Evolutionary conservation across 2,113 vertebrate genomes (phyloP), one percentile per base, ranked within the genome.

Genomic region (Pteruthius melanotis): DNA sequence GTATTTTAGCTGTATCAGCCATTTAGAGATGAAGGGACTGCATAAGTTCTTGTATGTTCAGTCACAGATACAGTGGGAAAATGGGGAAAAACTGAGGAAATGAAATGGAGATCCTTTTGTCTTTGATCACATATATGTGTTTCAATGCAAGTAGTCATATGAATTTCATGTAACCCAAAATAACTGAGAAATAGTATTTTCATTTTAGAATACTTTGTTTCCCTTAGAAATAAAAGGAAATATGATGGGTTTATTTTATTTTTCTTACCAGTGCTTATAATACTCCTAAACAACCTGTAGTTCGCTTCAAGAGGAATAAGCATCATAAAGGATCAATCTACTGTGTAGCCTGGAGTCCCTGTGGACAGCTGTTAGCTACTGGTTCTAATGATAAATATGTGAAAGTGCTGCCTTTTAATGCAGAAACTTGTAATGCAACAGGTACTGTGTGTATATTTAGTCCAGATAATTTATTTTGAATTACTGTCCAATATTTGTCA

Each of bases 301-400:
- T 99, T 65, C 99, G 98, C 91, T 99, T 99, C 97, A 98, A 99
- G 95, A 99, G 99, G 95, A 99, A 99, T 97, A 99, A 99, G 93
- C 99, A 99, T 96, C 99, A 99, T 96, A 99, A 99, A 97, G 99
- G 99, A 93, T 99, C 99, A 4, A 99, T 99, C 97, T 99, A 99
- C 97, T 99, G 99, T 65, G 99, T 99, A 64, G 99, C 99, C 39
- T 99, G 99, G 99, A 99, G 99, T 95, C 99, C 98, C 83, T 99
- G 99, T 89, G 99, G 99, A 44, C 99, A 99, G 68, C 98, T 99
- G 80, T 86, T 99, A 89, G 99, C 99, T 61, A 99, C 99, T 18
- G 99, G 99, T 81, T 99, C 99, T 74, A 99, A 99, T 56, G 99
- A 99, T 96, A 99, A 99, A 98, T 99, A 98, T 1, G 99, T 99